Evolutionary conservation across 2,113 vertebrate genomes (phyloP).

Genomic region (Nothoprocta pentlandii): DNA sequence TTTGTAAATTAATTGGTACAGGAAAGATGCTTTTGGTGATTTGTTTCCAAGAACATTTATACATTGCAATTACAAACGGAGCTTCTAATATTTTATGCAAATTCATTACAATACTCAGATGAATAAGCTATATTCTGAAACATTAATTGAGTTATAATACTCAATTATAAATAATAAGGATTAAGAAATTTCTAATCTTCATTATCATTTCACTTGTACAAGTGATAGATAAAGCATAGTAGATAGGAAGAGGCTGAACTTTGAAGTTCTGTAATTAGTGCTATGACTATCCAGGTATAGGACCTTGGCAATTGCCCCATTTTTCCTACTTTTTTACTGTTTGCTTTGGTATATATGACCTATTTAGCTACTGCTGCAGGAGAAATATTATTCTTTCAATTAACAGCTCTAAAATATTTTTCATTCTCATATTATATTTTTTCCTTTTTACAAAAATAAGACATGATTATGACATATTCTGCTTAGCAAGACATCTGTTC

Average conservation of each 20-base stretch:
- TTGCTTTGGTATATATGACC: not conserved
- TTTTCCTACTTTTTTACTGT: not conserved
- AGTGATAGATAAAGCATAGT: not conserved
- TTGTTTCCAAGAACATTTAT: not conserved
- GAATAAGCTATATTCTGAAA: not conserved
- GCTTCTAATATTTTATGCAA: not conserved
- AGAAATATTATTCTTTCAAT: not conserved
- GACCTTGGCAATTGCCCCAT: not conserved
- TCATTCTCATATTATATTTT: rapidly evolving
- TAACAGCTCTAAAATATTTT: not conserved
- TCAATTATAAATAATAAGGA: not conserved
- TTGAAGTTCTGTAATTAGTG: not conserved
- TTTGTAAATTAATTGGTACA: not conserved
- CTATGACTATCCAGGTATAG: not conserved
- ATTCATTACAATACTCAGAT: not conserved
- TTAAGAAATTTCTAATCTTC: constrained; percentile 9
- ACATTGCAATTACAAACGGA: not conserved
- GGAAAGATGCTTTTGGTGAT: not conserved
- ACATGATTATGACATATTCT: not conserved
- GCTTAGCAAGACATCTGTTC: not conserved
- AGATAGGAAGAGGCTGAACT: not conserved
- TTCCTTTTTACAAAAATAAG: not conserved
- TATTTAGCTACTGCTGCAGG: not conserved
- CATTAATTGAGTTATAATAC: not conserved
- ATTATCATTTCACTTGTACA: not conserved